Conservation (phyloP, 2,797 vertebrate species). For the Gobio occitaniae region DNA sequence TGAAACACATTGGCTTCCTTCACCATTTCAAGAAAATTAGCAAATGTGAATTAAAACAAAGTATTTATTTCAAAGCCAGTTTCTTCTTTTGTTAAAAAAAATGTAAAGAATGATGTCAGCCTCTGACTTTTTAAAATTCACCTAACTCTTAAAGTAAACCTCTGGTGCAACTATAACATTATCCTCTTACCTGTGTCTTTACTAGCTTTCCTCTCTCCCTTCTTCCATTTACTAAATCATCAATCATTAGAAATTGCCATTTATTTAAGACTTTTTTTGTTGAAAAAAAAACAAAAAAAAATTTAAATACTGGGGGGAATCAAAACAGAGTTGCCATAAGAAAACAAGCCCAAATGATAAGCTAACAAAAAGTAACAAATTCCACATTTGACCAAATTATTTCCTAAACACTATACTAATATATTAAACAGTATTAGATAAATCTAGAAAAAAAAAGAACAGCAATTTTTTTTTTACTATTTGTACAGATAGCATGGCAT, state of each 20-base stretch:
- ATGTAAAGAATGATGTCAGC: conserved; percentile 62
- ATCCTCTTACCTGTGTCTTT: neutral
- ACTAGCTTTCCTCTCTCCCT: neutral
- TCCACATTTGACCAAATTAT: neutral
- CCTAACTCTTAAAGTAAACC: conserved; percentile 46
- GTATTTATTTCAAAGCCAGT: neutral
- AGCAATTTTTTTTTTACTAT: neutral
- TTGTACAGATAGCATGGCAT: neutral
- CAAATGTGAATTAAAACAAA: neutral
- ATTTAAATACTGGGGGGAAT: neutral
- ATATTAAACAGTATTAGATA: neutral
- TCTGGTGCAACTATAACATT: neutral
- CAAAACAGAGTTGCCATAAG: neutral
- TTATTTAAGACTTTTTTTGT: neutral
- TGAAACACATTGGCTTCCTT: neutral
- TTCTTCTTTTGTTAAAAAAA: conserved; percentile 22
- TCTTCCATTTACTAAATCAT: neutral
- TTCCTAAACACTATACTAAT: neutral
- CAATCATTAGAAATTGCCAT: neutral
- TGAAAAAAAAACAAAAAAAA: no score
- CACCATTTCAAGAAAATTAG: neutral
- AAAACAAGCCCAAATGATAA: conserved; percentile 1
- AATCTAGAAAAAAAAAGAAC: neutral
- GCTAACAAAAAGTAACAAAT: neutral
- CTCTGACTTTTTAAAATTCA: conserved; percentile 65